Percentiles rank a stretch among this genome's conserved stretches.
Conservation (phyloP, 2,113 vertebrate genomes). For the Ictalurus furcatus region DNA sequence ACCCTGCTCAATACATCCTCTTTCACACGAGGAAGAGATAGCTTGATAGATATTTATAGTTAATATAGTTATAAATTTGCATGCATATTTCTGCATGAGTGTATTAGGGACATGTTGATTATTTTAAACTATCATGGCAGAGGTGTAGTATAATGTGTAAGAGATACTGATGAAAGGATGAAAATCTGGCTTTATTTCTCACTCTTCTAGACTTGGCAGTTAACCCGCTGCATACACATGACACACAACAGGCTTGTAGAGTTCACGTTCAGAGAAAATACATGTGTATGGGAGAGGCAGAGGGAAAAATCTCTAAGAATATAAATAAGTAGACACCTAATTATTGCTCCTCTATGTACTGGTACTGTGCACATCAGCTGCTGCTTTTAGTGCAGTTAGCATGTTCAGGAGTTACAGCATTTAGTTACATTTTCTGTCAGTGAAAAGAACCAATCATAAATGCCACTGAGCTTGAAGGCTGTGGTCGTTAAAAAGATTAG, state of each 20-base stretch:
- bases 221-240: neutral
- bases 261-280: neutral
- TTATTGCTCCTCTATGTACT: slow-evolving; percentile 34
- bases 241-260: neutral
- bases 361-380: slow-evolving; percentile 8
- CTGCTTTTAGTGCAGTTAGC: slow-evolving; percentile 6
- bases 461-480: neutral
- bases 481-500: neutral
- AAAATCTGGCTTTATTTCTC: neutral
- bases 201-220: neutral
- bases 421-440: neutral
- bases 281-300: neutral
- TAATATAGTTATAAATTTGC: neutral
- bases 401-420: neutral
- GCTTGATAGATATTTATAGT: neutral
- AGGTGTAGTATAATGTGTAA: neutral
- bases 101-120: neutral
- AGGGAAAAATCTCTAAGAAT: neutral
- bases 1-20: neutral
- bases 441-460: neutral
- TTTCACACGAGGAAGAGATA: neutral
- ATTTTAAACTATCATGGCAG: neutral
- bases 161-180: neutral
- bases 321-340: slow-evolving; percentile 36
- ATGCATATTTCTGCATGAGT: neutral